Conservation (phyloP, 2,888 invertebrate genomes). For the Galeruca laticollis region DNA sequence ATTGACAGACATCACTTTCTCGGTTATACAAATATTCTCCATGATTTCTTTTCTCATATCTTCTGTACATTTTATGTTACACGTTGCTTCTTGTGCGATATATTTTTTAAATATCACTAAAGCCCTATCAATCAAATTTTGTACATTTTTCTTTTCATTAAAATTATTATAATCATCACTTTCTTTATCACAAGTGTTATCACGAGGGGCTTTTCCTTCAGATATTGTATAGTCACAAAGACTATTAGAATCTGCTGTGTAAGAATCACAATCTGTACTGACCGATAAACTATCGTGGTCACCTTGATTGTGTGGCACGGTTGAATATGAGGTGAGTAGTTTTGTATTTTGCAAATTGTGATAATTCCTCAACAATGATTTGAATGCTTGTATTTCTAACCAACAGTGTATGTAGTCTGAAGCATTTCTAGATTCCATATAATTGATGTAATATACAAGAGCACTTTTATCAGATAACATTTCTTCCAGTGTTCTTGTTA, state of each 20-base stretch:
- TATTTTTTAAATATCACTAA: constrained; percentile 83
- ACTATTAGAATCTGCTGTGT: constrained; percentile 63
- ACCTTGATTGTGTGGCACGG: constrained; percentile 52
- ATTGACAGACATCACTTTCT: constrained; percentile 75
- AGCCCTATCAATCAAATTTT: constrained; percentile 71
- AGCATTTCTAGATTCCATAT: constrained; percentile 81
- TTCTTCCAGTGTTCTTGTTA: constrained; percentile 82
- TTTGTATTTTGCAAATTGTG: constrained; percentile 30
- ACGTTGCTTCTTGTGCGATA: constrained; percentile 77
- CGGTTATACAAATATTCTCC: constrained; percentile 77
- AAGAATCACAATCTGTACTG: constrained; percentile 66
- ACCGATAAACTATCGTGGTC: constrained; percentile 67
- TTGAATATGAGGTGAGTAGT: constrained; percentile 42
- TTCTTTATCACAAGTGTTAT: constrained; percentile 60
- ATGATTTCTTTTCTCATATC: constrained; percentile 72
- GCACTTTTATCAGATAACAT: constrained; percentile 84
- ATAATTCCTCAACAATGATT: constrained; percentile 61
- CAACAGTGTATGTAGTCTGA: constrained; percentile 79
- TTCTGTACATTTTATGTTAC: constrained; percentile 72
- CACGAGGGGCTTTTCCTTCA: constrained; percentile 50
- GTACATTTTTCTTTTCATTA: constrained; percentile 49
- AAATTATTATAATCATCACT: constrained; percentile 45
- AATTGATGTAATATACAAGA: constrained; percentile 86
- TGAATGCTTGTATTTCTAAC: constrained; percentile 81
- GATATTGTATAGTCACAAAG: constrained; percentile 58